These are phyloP conservation scores for Neomicropteryx cornuta DNA, from an alignment of 1,140 invertebrate genomes.

Conservation along the genomic window DNA sequence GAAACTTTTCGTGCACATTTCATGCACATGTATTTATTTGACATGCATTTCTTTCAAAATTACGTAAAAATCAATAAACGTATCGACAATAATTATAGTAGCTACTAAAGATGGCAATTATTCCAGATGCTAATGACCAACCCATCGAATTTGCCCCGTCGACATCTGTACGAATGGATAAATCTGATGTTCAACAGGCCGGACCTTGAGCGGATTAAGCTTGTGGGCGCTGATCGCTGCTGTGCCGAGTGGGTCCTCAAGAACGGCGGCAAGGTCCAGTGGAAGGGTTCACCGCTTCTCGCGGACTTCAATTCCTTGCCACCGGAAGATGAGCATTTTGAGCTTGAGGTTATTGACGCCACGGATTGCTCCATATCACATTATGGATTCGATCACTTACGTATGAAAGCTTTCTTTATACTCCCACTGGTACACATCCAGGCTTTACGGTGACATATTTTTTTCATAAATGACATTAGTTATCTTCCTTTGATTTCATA, in stretches of 20 bases:
- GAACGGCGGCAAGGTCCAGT: conserved; percentile 69
- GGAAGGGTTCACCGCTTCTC: conserved; percentile 42
- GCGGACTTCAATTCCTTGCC: conserved; percentile 64
- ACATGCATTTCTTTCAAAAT: too few species aligned
- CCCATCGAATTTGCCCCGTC: too few species aligned
- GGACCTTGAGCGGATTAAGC: conserved; percentile 54
- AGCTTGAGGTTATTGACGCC: conserved; percentile 48
- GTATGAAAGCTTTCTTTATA: conserved; percentile 46
- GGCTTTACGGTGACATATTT: too few species aligned
- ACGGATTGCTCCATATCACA: conserved; percentile 64
- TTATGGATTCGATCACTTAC: conserved; percentile 67
- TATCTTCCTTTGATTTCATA: too few species aligned
- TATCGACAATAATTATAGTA: too few species aligned
- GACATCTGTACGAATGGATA: conserved; percentile 38
- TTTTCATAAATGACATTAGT: too few species aligned
- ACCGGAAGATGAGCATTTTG: conserved; percentile 25
- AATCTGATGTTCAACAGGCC: conserved; percentile 51
- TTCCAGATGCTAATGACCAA: too few species aligned
- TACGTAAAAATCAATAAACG: too few species aligned
- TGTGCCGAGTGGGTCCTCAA: conserved; percentile 84
- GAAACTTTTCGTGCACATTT: too few species aligned
- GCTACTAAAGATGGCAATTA: too few species aligned
- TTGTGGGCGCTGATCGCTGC: conserved; percentile 71
- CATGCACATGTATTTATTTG: too few species aligned
- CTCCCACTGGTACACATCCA: too few species aligned